Evolutionary conservation across 2,797 vertebrate genomes (phyloP).

Genomic region (Molossus molossus): DNA sequence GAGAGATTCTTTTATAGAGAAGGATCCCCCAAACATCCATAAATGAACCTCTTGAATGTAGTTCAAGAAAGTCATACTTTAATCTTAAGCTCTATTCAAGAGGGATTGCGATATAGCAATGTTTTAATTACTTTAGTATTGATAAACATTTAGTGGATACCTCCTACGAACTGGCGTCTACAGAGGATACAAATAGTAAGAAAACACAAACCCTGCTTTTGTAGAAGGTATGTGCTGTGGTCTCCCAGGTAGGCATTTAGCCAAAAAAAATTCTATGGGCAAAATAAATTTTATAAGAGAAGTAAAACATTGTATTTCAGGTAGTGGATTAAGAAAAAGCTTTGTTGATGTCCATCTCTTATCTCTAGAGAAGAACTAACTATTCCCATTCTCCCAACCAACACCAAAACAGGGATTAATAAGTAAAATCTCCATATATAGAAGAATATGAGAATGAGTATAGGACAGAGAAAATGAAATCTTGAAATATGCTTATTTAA

Average conservation of each 20-base stretch:
- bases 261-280: neutral
- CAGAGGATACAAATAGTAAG: neutral
- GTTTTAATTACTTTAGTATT: constrained; percentile 9
- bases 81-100: constrained; percentile 10
- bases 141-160: constrained; percentile 11
- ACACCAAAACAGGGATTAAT: neutral
- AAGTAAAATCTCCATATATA: neutral
- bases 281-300: neutral
- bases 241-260: neutral
- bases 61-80: neutral
- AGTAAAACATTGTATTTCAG: neutral
- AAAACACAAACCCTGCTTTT: neutral
- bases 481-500: constrained; percentile 17
- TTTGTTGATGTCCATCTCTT: neutral
- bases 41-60: neutral
- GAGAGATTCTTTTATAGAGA: neutral
- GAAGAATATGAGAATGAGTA: neutral
- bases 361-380: neutral
- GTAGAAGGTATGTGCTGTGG: neutral
- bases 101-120: neutral
- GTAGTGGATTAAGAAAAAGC: neutral
- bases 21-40: neutral
- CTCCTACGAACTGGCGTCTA: neutral
- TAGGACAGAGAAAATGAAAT: neutral
- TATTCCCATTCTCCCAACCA: neutral